Evolutionary conservation across 2,113 vertebrate genomes (phyloP).

Genomic region (Aviceda subcristata): DNA sequence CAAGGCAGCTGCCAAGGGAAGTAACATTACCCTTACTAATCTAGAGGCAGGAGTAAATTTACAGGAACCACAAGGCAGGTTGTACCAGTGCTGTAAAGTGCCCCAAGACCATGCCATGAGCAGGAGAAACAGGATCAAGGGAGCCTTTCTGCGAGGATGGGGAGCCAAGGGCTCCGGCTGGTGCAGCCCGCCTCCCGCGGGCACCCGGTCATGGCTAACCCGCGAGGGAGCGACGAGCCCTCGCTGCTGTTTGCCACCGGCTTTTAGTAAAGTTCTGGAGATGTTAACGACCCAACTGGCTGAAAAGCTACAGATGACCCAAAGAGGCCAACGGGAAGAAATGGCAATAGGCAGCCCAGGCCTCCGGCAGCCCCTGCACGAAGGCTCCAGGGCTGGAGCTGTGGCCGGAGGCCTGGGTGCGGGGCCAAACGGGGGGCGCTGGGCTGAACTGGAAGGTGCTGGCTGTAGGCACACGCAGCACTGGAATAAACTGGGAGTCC

Average conservation of each 20-base stretch:
- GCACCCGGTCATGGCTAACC: neutral
- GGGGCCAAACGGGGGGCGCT: neutral
- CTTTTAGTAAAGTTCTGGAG: neutral
- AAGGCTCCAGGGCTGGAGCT: neutral
- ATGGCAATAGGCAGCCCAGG: rapidly evolving
- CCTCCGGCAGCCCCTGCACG: rapidly evolving
- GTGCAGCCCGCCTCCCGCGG: neutral
- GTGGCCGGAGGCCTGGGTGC: neutral
- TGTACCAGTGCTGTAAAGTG: neutral
- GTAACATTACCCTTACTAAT: neutral
- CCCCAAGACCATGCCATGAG: neutral
- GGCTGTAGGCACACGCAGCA: rapidly evolving
- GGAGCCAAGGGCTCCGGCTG: too few species aligned
- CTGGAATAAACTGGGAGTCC: neutral
- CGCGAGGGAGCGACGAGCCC: rapidly evolving
- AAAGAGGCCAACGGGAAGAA: neutral
- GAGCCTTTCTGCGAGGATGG: rapidly evolving
- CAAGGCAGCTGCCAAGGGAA: neutral
- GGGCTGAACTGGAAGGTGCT: neutral
- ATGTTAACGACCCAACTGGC: too few species aligned
- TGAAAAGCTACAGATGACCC: neutral
- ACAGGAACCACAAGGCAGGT: neutral
- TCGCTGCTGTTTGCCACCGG: rapidly evolving
- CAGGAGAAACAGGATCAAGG: rapidly evolving
- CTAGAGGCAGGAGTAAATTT: neutral